Conservation (phyloP, 2,797 vertebrate genomes). For the Rhinatrema bivittatum region DNA sequence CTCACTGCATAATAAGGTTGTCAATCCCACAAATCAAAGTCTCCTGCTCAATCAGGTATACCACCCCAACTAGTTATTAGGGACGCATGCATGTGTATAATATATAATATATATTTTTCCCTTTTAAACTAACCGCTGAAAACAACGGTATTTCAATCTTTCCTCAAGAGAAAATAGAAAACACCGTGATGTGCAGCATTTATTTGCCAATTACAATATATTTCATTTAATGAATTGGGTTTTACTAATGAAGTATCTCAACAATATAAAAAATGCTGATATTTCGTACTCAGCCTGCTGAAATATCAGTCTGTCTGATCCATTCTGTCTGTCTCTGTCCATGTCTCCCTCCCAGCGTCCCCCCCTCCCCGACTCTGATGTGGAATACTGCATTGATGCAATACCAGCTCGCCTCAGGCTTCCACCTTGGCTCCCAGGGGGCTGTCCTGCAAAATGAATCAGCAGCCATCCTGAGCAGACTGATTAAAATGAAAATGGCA, state of each 20-base stretch:
- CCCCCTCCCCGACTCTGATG: slow-evolving; percentile 28
- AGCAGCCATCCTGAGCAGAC: slow-evolving; percentile 68
- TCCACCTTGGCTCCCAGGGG: slow-evolving; percentile 63
- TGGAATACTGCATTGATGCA: slow-evolving; percentile 51
- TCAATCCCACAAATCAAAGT: slow-evolving; percentile 94
- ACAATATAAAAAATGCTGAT: slow-evolving; percentile 20
- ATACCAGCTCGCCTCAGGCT: slow-evolving; percentile 51
- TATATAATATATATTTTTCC: slow-evolving; percentile 7
- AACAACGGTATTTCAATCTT: no score
- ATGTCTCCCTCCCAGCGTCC: slow-evolving; percentile 1
- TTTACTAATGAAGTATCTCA: neutral
- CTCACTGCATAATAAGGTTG: slow-evolving; percentile 97
- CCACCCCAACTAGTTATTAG: slow-evolving; percentile 57
- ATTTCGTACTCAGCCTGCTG: slow-evolving; percentile 18
- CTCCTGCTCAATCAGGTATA: slow-evolving; percentile 71
- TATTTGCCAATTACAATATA: slow-evolving; percentile 3
- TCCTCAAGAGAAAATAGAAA: no score
- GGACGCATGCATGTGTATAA: slow-evolving; percentile 43
- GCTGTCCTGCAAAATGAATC: slow-evolving; percentile 74
- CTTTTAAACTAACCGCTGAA: no score
- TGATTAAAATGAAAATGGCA: slow-evolving; percentile 74
- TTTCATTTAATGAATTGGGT: slow-evolving; percentile 14
- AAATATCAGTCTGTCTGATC: no score
- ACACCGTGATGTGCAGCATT: slow-evolving; percentile 3
- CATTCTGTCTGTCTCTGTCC: slow-evolving; percentile 19